Base-by-base conservation (phyloP, 2,888 invertebrate genomes). In the Sipha maydis region DNA sequence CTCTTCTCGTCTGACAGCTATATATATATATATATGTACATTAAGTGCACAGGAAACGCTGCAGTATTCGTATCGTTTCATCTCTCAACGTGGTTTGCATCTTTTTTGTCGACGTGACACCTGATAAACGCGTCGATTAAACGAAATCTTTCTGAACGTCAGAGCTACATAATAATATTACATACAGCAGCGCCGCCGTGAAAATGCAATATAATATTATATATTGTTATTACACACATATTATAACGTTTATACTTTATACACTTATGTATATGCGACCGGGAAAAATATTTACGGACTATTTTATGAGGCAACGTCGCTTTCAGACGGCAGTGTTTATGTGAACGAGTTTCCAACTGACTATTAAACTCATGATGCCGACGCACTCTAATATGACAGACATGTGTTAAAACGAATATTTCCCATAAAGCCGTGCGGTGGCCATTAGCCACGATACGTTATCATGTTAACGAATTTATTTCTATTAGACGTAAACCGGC, bases 371-470 rank as follows among this genome's bases (percentile, higher is more conserved):
- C 67, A 19, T 21, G 56, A 48, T 21, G 61, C 61, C 19, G 31
- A 41, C 38, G 67, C 67, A 80, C 38, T 67, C n/a, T 69, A 80
- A 80, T 80, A 80, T 80, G 80, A 80, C 80, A 11, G 80, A 69
- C 80, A 80, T 80, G 67, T 80, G 80, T 80, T 80, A 80, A 80
- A 80, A 80, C 67, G 80, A 67, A 80, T 34, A 67, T 80, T 67
- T n/a, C n/a, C 67, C 80, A n/a, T 41, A 34, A 67, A 80, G 28
- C 61, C 80, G 54, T 38, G 34, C 19, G 38, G 56, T 19, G 34
- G 56, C 56, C 78, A 54, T 78, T 78, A 54, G 54, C 31, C 78
- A 54, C 54, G 78, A 78, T 54, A 67, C 67, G n/a, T 67, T 67
- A 67, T 78, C 78, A 31, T 78, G 41, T 48, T 77, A n/a, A 77